Conservation (phyloP, 2,888 invertebrate genomes). For the Leptinotarsa juncta region DNA sequence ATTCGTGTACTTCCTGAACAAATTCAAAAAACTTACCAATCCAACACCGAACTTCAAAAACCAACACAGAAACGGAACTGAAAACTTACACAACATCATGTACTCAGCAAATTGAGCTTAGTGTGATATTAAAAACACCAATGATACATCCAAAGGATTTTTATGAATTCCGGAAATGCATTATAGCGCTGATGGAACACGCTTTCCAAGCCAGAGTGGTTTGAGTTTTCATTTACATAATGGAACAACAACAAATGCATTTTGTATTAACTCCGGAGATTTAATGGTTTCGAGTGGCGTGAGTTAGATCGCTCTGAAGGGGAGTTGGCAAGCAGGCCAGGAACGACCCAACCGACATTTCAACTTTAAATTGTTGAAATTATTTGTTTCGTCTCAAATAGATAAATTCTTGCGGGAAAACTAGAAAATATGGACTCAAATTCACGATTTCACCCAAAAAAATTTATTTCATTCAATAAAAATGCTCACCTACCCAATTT, state of each 20-base stretch:
- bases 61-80: background rate
- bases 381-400: too few relatives aligned
- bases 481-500: too few relatives aligned
- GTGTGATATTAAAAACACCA: conserved; percentile 38
- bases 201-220: conserved; percentile 58
- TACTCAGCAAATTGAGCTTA: background rate
- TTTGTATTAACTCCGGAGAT: conserved; percentile 68
- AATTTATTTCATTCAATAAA: too few relatives aligned
- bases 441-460: too few relatives aligned
- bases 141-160: conserved; percentile 48
- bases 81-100: background rate
- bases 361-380: background rate
- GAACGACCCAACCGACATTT: background rate
- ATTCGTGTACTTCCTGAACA: too few relatives aligned
- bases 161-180: conserved; percentile 62
- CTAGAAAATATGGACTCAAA: too few relatives aligned
- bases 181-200: conserved; percentile 62
- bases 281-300: conserved; percentile 64
- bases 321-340: conserved; percentile 28
- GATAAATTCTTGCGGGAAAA: too few relatives aligned
- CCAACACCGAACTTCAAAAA: background rate
- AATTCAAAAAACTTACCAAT: background rate
- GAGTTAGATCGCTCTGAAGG: conserved; percentile 38
- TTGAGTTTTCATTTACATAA: conserved; percentile 68
- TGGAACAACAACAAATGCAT: conserved; percentile 68